These are phyloP conservation scores for Procavia capensis DNA, from an alignment of 2,113 vertebrate genomes.

Conservation along the genomic window DNA sequence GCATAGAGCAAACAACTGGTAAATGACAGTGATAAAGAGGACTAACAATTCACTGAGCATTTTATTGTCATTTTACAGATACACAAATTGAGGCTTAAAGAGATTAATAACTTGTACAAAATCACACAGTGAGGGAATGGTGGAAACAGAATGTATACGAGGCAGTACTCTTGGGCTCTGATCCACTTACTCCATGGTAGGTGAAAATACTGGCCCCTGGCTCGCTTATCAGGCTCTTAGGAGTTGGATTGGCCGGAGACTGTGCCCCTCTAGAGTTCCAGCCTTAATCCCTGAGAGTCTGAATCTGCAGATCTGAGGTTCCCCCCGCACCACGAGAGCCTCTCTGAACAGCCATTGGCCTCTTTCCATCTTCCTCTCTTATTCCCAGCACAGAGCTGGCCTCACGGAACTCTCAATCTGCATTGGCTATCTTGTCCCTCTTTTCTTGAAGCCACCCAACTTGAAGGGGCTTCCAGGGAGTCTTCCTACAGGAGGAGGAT, in stretches of 20 bases:
- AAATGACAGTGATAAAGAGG: background rate
- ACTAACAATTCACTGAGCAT: background rate
- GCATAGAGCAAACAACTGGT: background rate
- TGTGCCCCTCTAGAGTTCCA: background rate
- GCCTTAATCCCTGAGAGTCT: background rate
- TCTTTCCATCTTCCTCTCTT: background rate
- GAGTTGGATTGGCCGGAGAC: background rate
- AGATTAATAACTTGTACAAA: background rate
- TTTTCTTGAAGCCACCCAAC: background rate
- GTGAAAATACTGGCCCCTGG: background rate
- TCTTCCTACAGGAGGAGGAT: background rate
- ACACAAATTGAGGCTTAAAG: background rate
- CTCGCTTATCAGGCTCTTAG: background rate
- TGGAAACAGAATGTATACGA: background rate
- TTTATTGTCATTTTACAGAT: conserved; percentile 46
- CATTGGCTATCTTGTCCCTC: background rate
- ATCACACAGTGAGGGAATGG: background rate
- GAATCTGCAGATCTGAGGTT: background rate
- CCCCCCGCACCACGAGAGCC: background rate
- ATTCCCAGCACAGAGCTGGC: background rate
- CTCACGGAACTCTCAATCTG: background rate
- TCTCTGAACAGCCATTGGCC: background rate
- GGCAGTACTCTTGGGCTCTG: background rate
- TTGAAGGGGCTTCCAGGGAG: background rate
- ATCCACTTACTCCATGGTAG: background rate